These are phyloP conservation scores for Trinectes maculatus DNA, from an alignment of 2,113 vertebrate species.

Conservation along the genomic window DNA sequence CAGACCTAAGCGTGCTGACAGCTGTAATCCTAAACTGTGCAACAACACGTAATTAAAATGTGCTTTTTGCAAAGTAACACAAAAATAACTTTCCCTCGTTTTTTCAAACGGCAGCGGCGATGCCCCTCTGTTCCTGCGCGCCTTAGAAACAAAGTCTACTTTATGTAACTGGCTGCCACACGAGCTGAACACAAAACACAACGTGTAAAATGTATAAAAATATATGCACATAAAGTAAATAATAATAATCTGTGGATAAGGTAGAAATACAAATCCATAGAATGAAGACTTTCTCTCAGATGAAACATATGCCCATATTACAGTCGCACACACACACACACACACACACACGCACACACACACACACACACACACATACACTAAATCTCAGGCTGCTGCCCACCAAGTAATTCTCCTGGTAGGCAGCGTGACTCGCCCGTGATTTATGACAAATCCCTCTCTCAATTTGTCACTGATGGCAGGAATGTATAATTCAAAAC, in stretches of 20 bases:
- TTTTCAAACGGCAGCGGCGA: too few relatives aligned
- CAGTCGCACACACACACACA: constrained; percentile 46
- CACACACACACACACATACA: neutral
- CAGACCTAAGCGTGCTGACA: neutral
- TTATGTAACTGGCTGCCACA: neutral
- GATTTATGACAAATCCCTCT: constrained; percentile 80
- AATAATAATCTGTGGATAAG: neutral
- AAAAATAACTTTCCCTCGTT: neutral
- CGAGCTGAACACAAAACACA: neutral
- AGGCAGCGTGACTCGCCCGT: constrained; percentile 65
- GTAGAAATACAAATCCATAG: too few relatives aligned
- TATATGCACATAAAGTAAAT: neutral
- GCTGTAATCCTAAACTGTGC: constrained; percentile 1
- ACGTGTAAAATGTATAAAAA: neutral
- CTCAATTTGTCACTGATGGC: constrained; percentile 80
- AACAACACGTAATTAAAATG: constrained; percentile 18
- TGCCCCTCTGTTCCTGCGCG: neutral
- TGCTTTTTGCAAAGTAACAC: neutral
- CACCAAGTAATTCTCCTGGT: constrained; percentile 71
- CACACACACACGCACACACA: constrained; percentile 35
- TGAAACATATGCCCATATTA: too few relatives aligned
- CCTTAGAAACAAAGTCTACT: neutral
- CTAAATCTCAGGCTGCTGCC: constrained; percentile 79
- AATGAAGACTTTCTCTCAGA: too few relatives aligned
- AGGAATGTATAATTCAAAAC: constrained; percentile 80